Conservation (phyloP, 2,113 vertebrate species). For the Anolis carolinensis region DNA sequence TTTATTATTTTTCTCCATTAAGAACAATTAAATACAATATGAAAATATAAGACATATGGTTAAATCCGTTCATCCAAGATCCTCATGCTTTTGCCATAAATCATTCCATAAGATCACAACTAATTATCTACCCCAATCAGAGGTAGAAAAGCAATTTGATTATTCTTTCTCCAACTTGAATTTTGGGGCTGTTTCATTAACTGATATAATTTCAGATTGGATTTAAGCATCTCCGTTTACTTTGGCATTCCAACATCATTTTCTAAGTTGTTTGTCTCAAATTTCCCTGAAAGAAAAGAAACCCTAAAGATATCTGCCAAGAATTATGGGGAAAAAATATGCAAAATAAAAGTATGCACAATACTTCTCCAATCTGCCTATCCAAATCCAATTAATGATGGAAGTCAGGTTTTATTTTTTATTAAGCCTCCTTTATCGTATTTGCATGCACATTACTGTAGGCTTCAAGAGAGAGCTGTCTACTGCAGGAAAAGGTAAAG, state of each 20-base stretch:
- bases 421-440: background rate
- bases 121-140: slow-evolving; percentile 59
- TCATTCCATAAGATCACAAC: slow-evolving; percentile 66
- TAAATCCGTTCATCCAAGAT: no score
- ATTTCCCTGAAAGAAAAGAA: slow-evolving; percentile 38
- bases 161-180: slow-evolving; percentile 20
- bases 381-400: background rate
- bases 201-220: slow-evolving; percentile 39
- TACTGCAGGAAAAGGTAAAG: background rate
- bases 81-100: no score
- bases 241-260: slow-evolving; percentile 22
- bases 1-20: no score
- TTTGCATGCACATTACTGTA: background rate
- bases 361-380: background rate
- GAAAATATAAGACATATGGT: no score
- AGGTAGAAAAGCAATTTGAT: slow-evolving; percentile 60
- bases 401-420: background rate
- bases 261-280: background rate
- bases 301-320: background rate
- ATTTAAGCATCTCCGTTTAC: slow-evolving; percentile 38
- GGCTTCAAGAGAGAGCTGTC: background rate
- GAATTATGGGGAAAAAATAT: background rate
- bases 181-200: slow-evolving; percentile 35
- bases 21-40: no score
- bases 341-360: background rate